These are phyloP conservation scores for Puffinus mauretanicus DNA, from an alignment of 2,113 vertebrate species.

Conservation along the genomic window DNA sequence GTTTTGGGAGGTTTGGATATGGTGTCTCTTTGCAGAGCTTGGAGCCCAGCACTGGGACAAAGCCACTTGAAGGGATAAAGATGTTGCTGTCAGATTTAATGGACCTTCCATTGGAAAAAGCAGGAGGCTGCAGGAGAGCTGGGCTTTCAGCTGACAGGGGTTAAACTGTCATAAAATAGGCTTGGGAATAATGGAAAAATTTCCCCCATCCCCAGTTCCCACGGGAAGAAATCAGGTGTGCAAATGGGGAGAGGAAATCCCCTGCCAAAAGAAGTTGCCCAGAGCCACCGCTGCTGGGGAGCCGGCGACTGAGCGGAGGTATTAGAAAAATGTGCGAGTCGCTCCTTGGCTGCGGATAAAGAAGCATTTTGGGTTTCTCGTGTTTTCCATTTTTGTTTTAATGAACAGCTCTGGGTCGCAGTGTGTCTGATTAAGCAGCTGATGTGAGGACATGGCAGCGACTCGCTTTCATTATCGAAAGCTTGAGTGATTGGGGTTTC, in stretches of 20 bases:
- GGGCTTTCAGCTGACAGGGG: background rate
- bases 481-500: background rate
- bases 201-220: background rate
- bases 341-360: background rate
- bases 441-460: background rate
- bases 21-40: background rate
- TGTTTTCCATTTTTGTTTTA: background rate
- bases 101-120: background rate
- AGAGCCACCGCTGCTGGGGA: background rate
- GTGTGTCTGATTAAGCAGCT: background rate
- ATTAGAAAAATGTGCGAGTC: background rate
- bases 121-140: background rate
- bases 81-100: background rate
- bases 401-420: background rate
- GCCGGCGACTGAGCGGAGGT: accelerated
- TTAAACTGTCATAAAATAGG: background rate
- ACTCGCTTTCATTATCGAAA: background rate
- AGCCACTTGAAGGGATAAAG: background rate
- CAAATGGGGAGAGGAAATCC: background rate
- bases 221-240: background rate
- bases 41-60: background rate
- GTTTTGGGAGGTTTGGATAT: background rate
- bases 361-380: background rate
- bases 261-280: background rate
- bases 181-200: background rate